Evolutionary conservation across 2,797 vertebrate genomes (phyloP).

Genomic region (Fistularia tabacaria): DNA sequence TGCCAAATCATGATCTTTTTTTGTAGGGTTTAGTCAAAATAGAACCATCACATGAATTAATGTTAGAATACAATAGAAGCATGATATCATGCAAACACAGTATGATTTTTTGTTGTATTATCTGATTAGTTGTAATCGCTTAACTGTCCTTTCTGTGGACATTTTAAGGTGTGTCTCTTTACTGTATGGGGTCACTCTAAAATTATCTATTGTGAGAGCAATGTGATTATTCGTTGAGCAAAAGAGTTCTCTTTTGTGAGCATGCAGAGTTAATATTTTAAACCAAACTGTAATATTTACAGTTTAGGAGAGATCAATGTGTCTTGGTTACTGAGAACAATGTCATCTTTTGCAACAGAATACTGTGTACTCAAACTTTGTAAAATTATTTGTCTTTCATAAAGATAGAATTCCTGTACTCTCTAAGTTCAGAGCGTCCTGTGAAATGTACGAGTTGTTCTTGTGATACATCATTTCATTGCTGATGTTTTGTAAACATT

Average conservation of each 20-base stretch:
- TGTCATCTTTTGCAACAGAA: conserved; percentile 16
- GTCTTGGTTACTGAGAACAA: background rate
- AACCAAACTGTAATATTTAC: too few relatives aligned
- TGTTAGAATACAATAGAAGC: too few relatives aligned
- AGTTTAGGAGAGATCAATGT: too few relatives aligned
- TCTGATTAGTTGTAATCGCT: conserved; percentile 1
- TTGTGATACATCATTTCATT: conserved; percentile 34
- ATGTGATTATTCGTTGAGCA: background rate
- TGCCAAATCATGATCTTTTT: too few relatives aligned
- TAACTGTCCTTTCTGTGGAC: background rate
- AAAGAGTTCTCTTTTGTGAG: too few relatives aligned
- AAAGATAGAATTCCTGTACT: conserved; percentile 33
- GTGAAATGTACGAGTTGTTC: conserved; percentile 34
- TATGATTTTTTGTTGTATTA: too few relatives aligned
- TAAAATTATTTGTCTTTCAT: conserved; percentile 18
- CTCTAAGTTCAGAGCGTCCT: conserved; percentile 34
- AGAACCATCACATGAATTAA: too few relatives aligned
- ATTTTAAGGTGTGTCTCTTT: background rate
- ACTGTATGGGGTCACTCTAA: background rate
- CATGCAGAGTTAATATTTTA: too few relatives aligned
- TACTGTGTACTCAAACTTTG: conserved; percentile 9
- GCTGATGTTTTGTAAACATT: too few relatives aligned
- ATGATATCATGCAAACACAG: too few relatives aligned
- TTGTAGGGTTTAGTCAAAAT: too few relatives aligned
- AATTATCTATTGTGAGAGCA: conserved; percentile 24